Percentiles rank a stretch among this genome's conserved stretches.
phyloP scores from a whole-genome alignment of 1,140 invertebrate genomes.

The Orchesella cincta region DNA sequence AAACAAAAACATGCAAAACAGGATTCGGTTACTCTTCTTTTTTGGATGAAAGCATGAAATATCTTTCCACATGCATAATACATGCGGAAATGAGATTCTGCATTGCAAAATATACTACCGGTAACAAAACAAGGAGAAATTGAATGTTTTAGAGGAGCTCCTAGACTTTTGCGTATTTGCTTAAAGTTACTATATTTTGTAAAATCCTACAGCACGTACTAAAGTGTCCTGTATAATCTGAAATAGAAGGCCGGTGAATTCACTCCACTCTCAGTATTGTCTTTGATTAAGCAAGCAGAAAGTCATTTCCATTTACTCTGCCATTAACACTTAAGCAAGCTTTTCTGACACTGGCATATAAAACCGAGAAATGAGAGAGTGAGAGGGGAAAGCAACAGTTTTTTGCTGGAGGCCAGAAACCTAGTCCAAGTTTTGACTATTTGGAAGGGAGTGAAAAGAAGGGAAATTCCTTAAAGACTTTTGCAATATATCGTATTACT shows the following conservation, averaged over 20 bases:
- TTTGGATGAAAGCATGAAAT: too few relatives aligned
- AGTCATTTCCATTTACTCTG: constrained; percentile 27
- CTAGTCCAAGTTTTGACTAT: not conserved
- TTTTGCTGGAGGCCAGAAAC: constrained; percentile 5
- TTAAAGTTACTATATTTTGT: too few relatives aligned
- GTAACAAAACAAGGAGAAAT: not conserved
- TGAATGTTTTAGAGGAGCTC: too few relatives aligned
- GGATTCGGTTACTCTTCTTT: too few relatives aligned
- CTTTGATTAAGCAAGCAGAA: constrained; percentile 28
- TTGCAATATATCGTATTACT: constrained; percentile 6
- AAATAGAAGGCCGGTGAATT: too few relatives aligned
- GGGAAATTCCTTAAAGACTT: constrained; percentile 11
- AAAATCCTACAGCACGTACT: too few relatives aligned
- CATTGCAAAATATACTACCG: not conserved
- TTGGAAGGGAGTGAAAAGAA: not conserved
- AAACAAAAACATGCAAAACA: too few relatives aligned
- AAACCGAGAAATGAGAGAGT: not conserved
- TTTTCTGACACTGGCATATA: constrained; percentile 1
- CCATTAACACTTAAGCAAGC: constrained; percentile 25
- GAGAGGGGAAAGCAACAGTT: constrained; percentile 22
- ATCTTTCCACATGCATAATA: not conserved
- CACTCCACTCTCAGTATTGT: constrained; percentile 10
- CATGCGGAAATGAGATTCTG: not conserved
- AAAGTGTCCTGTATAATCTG: too few relatives aligned
- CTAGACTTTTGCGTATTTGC: too few relatives aligned